Evolutionary conservation across 2,113 vertebrate species (phyloP).

Genomic region (Oceanodroma tethys): DNA sequence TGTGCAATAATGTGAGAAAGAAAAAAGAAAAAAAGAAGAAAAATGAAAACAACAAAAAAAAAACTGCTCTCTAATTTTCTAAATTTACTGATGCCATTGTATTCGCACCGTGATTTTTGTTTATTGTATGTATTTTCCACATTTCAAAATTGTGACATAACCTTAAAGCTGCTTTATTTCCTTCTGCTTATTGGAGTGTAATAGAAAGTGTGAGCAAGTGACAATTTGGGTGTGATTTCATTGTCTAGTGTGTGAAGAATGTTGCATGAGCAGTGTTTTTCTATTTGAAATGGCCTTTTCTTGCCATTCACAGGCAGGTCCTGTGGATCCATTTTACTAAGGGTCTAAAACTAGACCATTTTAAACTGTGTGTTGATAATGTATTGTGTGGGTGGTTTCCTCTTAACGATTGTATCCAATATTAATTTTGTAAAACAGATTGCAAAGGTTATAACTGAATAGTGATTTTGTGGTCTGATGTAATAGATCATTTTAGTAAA

Average conservation of each 20-base stretch:
- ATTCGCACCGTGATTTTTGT: slow-evolving; percentile 60
- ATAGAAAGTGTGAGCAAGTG: slow-evolving; percentile 79
- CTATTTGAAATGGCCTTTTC: slow-evolving; percentile 71
- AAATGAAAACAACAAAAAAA: background rate
- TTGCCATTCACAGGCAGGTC: slow-evolving; percentile 89
- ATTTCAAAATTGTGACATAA: slow-evolving; percentile 84
- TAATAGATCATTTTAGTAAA: background rate
- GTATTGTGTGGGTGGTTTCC: slow-evolving; percentile 67
- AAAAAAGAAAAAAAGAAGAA: background rate
- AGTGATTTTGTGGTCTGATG: slow-evolving; percentile 15
- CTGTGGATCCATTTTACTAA: slow-evolving; percentile 75
- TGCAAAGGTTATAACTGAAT: slow-evolving; percentile 23
- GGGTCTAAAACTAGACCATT: slow-evolving; percentile 69
- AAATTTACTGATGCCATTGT: slow-evolving; percentile 60
- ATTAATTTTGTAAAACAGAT: slow-evolving; percentile 57
- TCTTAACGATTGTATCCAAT: slow-evolving; percentile 62
- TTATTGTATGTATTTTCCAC: slow-evolving; percentile 76
- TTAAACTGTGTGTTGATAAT: slow-evolving; percentile 64
- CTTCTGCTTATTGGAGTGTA: slow-evolving; percentile 74
- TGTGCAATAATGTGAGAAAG: slow-evolving; percentile 90
- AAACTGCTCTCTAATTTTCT: slow-evolving; percentile 58
- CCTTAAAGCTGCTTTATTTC: slow-evolving; percentile 87
- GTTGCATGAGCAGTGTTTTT: slow-evolving; percentile 79
- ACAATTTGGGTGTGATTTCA: slow-evolving; percentile 73
- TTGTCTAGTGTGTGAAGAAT: slow-evolving; percentile 77